Conservation (phyloP, 1,140 invertebrate species). For the Drosophila punjabiensis region DNA sequence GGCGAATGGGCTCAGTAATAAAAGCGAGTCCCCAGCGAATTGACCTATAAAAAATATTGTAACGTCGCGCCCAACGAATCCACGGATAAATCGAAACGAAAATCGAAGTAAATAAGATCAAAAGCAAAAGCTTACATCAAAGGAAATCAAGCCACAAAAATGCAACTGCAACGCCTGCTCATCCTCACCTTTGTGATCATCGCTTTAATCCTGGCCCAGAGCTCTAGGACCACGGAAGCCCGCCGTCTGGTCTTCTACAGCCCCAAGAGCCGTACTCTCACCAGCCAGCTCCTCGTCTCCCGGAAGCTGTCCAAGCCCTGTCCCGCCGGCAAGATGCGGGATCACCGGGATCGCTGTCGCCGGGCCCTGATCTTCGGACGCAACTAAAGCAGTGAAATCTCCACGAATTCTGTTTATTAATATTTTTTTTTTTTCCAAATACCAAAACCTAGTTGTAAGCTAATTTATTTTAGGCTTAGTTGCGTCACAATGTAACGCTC, state of each 20-base stretch:
- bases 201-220: constrained; percentile 44
- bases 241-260: constrained; percentile 69
- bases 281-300: constrained; percentile 70
- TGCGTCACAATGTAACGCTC: constrained; percentile 48
- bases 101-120: neutral
- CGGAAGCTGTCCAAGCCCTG: constrained; percentile 57
- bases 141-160: constrained; percentile 1
- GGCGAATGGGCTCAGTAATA: constrained; percentile 54
- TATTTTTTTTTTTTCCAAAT: constrained; percentile 18
- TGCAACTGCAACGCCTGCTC: constrained; percentile 56
- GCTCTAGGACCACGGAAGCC: constrained; percentile 35
- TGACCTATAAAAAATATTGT: neutral
- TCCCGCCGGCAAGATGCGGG: constrained; percentile 72
- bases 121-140: neutral
- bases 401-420: neutral
- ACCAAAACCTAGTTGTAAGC: constrained; percentile 28
- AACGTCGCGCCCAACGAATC: constrained; percentile 12
- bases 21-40: constrained; percentile 38
- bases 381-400: constrained; percentile 47
- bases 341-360: constrained; percentile 78
- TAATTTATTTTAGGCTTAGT: constrained; percentile 49
- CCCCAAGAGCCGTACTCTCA: constrained; percentile 42
- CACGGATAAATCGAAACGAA: neutral
- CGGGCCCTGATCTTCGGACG: constrained; percentile 71
- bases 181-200: constrained; percentile 29